These are phyloP conservation scores for Zygothrica quintamaculata DNA, from an alignment of 2,888 invertebrate species.

Conservation along the genomic window DNA sequence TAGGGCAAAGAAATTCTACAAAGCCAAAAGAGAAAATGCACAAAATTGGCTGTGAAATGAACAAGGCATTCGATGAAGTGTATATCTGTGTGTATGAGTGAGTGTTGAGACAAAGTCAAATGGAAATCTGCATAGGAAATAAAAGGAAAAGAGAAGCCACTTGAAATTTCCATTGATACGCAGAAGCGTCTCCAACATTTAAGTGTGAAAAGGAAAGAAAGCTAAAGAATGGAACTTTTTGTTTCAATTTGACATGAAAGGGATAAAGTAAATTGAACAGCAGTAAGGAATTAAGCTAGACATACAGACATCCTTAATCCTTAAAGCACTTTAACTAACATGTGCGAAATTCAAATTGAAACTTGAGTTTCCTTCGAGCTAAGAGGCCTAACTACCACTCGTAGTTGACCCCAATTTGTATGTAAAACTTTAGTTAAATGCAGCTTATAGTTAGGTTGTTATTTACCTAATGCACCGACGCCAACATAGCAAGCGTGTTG, in stretches of 20 bases:
- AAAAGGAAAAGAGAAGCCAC: slow-evolving; percentile 45
- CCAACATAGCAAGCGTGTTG: slow-evolving; percentile 6
- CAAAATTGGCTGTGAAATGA: slow-evolving; percentile 71
- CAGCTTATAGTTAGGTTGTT: slow-evolving; percentile 6
- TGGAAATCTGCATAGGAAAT: slow-evolving; percentile 66
- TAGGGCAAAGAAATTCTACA: background rate
- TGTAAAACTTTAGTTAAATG: slow-evolving; percentile 16
- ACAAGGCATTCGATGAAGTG: slow-evolving; percentile 27
- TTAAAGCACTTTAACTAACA: no score
- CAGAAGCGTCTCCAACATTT: slow-evolving; percentile 8
- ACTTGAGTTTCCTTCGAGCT: no score
- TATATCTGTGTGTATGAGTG: slow-evolving; percentile 15
- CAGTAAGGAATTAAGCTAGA: no score
- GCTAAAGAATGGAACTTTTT: slow-evolving; percentile 48
- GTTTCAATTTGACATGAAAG: slow-evolving; percentile 47
- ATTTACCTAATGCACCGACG: no score
- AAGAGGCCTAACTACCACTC: slow-evolving; percentile 15
- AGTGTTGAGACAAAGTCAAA: slow-evolving; percentile 69
- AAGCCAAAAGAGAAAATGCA: slow-evolving; percentile 19
- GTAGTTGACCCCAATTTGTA: slow-evolving; percentile 36
- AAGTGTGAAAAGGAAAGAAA: slow-evolving; percentile 15
- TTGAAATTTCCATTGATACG: slow-evolving; percentile 58
- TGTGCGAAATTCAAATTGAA: no score
- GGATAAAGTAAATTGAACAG: no score
- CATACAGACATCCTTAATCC: no score